Base-by-base conservation (phyloP, 2,113 vertebrate genomes). In the Prolemur simus region DNA sequence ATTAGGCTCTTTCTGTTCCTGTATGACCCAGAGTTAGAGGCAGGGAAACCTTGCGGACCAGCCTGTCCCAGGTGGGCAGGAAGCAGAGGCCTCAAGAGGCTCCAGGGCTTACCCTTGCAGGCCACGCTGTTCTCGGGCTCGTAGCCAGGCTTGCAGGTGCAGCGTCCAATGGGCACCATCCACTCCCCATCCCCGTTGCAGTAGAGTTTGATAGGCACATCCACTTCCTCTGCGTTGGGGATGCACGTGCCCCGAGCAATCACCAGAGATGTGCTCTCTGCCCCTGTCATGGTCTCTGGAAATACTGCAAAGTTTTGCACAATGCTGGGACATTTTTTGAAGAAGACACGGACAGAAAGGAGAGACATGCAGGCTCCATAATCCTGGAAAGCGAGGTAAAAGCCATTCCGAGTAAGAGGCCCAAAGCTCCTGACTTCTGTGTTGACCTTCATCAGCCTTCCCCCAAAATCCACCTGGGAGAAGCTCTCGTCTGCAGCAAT, bases 401-500 rank as follows among this genome's bases (percentile, higher is more conserved):
- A 99, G 86, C 99, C 99, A 58, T 99, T 99, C 97, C 99, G 99
- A 64, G 99, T 99, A 78, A 99, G 98, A 0, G 99, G 99, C 2
- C 99, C 99, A 0, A 99, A 99, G 97, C 99, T 99, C 95, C 99
- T 99, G 97, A 99, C 99, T 98, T 99, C 99, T 0, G 99, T 99
- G 98, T 99, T 99, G 92, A 99, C 99, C 95, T 99, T 99, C 99
- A 99, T 99, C 97, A 99, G 97, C 86, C 99, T 99, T 42, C 99
- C 99, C 12, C 99, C 99, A 56, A 99, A 99, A 98, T 99, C 99
- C 98, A 99, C 99, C 98, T 99, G 99, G 29, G 99, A 99, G 98
- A 99, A 99, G 98, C 99, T 99, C 98, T 99, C 99, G 32, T 99
- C 99, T 13, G 99, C 99, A 69, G 99, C 99, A 60, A 99, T 99